A percentile compares a stretch with the other conserved stretches of the same genome.
phyloP scores from a whole-genome alignment of 1,140 invertebrate species.

The Acyrthosiphon pisum region DNA sequence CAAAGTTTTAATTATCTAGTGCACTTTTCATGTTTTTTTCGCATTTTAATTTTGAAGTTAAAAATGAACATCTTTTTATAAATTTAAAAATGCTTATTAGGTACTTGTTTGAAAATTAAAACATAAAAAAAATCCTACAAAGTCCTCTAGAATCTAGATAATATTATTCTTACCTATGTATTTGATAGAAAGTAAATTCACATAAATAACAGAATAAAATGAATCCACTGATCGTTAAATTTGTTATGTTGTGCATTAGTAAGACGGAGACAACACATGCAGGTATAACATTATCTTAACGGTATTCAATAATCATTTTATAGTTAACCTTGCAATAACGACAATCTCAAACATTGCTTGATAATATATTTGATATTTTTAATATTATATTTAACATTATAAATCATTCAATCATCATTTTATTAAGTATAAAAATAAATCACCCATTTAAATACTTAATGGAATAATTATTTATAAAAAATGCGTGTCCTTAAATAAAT shows the following conservation, averaged over 20 bases:
- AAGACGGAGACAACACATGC: not conserved
- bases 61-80: not conserved
- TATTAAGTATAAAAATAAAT: not conserved
- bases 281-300: not conserved
- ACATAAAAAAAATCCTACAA: not conserved
- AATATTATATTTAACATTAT: not conserved
- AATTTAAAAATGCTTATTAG: not conserved
- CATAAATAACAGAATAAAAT: not conserved
- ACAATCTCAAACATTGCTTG: not conserved
- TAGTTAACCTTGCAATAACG: not conserved
- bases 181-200: not conserved
- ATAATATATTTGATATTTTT: not conserved
- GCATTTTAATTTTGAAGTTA: not conserved
- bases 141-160: not conserved
- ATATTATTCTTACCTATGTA: not conserved
- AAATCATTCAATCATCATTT: not conserved
- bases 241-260: not conserved
- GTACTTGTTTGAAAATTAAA: not conserved
- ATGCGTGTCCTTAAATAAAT: not conserved
- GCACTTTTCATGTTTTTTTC: no score
- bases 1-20: no score
- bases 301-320: not conserved
- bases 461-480: conserved; percentile 1
- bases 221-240: not conserved
- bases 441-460: not conserved